phyloP scores from a whole-genome alignment of 2,113 vertebrate species.

The Urocitellus parryii region DNA sequence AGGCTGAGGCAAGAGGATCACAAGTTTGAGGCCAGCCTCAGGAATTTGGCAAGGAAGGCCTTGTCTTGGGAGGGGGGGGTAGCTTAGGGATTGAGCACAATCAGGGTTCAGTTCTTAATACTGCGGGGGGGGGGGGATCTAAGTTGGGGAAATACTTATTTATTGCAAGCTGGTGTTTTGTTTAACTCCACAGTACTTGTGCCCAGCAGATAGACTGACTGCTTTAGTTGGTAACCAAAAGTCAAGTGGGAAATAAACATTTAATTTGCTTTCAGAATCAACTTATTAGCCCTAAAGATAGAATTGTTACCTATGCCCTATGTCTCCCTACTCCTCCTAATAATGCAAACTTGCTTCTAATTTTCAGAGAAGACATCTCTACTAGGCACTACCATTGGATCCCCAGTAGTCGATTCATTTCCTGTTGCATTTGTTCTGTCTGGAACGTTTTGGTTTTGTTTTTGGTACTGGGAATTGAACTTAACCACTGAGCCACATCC shows the following conservation, averaged over 20 bases:
- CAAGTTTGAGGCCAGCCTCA: background rate
- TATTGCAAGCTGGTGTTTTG: background rate
- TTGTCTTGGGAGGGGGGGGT: too few relatives aligned
- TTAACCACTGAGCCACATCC: too few relatives aligned
- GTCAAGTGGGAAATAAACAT: constrained; percentile 26
- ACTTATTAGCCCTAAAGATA: background rate
- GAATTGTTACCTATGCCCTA: background rate
- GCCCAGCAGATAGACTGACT: background rate
- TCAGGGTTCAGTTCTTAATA: too few relatives aligned
- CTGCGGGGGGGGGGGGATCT: too few relatives aligned
- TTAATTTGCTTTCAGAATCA: constrained; percentile 56
- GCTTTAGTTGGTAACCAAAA: constrained; percentile 32
- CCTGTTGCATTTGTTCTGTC: background rate
- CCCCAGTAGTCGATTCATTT: background rate
- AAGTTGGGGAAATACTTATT: background rate
- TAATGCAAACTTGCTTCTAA: background rate
- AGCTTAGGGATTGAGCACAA: too few relatives aligned
- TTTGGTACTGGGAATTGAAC: too few relatives aligned
- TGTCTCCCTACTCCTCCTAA: background rate
- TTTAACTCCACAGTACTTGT: background rate
- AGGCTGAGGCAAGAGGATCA: background rate
- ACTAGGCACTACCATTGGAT: background rate
- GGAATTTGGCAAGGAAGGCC: too few relatives aligned
- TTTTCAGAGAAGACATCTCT: background rate
- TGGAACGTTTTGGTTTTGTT: background rate